Evolutionary conservation across 2,113 vertebrate species (phyloP).

Genomic region (Syngnathus typhle): DNA sequence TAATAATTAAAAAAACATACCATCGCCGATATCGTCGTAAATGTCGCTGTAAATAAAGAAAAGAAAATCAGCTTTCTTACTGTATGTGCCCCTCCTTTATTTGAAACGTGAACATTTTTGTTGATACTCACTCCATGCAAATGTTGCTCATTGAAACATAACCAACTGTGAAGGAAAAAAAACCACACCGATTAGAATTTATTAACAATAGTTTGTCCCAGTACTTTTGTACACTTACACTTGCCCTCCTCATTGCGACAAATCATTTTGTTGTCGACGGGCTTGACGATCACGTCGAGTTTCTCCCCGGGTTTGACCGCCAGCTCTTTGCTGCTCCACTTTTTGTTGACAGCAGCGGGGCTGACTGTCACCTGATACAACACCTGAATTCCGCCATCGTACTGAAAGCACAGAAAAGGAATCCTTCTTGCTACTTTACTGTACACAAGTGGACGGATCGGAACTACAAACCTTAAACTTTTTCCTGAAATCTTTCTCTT

Average conservation of each 20-base stretch:
- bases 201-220: neutral
- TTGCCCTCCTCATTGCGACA: conserved; percentile 91
- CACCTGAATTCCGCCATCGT: conserved; percentile 84
- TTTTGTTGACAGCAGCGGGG: conserved; percentile 68
- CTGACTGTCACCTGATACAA: conserved; percentile 73
- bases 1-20: conserved; percentile 64
- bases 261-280: conserved; percentile 77
- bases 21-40: conserved; percentile 88
- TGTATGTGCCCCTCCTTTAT: neutral
- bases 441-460: neutral
- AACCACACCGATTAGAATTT: neutral
- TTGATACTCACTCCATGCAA: conserved; percentile 76
- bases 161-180: conserved; percentile 76
- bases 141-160: conserved; percentile 77
- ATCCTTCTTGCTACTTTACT: neutral
- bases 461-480: conserved; percentile 81
- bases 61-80: conserved; percentile 4
- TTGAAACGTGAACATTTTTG: conserved; percentile 6
- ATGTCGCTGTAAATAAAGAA: conserved; percentile 78
- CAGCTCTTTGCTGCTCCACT: conserved; percentile 78
- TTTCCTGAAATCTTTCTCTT: conserved; percentile 90
- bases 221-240: conserved; percentile 72
- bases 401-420: conserved; percentile 62
- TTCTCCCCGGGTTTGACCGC: conserved; percentile 78
- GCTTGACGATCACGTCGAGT: conserved; percentile 80